Percentiles rank a stretch among this genome's conserved stretches.
These are phyloP conservation scores for Drosophila mayaguana DNA, from an alignment of 2,888 invertebrate genomes.

Conservation along the genomic window DNA sequence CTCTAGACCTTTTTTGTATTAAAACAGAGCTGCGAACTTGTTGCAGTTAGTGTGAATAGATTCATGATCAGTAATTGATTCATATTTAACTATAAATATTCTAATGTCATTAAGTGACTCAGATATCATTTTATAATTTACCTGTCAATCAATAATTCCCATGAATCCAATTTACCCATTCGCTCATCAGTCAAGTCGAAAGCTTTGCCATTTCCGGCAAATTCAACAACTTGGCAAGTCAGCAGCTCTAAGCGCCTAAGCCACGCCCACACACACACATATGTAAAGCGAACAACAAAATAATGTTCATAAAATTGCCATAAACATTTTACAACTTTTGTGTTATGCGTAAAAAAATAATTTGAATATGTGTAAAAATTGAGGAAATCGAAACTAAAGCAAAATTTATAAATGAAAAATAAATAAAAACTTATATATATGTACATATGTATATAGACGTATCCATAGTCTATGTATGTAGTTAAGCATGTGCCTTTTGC, in stretches of 20 bases:
- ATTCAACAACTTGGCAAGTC: constrained; percentile 23
- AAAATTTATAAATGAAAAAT: constrained; percentile 13
- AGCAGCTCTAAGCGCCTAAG: constrained; percentile 10
- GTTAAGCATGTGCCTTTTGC: constrained; percentile 19
- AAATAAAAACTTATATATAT: neutral
- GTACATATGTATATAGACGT: neutral
- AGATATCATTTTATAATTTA: neutral
- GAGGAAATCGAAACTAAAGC: constrained; percentile 43
- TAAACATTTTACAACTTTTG: constrained; percentile 16
- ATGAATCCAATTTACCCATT: neutral
- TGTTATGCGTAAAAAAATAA: neutral
- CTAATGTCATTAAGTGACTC: neutral
- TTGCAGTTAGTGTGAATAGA: neutral
- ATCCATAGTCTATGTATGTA: neutral
- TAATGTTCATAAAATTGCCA: constrained; percentile 9
- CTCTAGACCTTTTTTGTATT: neutral
- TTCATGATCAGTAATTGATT: neutral
- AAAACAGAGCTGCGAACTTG: neutral
- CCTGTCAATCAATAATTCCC: constrained; percentile 6
- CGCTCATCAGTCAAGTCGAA: constrained; percentile 13
- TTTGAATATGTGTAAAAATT: constrained; percentile 16
- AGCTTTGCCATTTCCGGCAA: constrained; percentile 24
- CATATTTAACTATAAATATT: neutral
- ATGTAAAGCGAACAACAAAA: neutral
- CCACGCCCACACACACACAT: constrained; percentile 23